Base-by-base conservation (phyloP, 1,140 invertebrate species). In the Pogonognathellus flavescens region DNA sequence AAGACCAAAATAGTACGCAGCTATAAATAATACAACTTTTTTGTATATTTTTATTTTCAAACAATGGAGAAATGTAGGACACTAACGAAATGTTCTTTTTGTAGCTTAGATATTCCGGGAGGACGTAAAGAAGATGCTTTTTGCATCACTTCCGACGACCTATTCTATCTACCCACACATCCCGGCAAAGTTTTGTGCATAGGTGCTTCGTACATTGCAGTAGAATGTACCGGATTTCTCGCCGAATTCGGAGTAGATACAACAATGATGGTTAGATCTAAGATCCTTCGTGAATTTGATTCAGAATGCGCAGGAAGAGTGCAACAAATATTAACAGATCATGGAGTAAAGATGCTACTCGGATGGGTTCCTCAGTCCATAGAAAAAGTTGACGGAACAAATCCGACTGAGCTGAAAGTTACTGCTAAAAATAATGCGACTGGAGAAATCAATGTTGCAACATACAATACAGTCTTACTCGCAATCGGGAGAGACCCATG, bases 221-320 rank as follows among this genome's bases (percentile, higher is more conserved):
- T 95, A 13, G 94, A 95, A 89, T 95, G 94, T 90, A 94, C 94
- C 31, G 94, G 94, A 9, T 94, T 94, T 88, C 89, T 94, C 4
- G 88, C 90, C 31, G 93, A 91, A 1, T 16, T 86, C 0, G 82
- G 81, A n/a, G 41, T 80, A 90, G 94, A 97, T 85, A 94, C 96
- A 0, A 97, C 96, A 8, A 93, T 99, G 49, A 96, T 98, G 94
- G 95, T 97, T 0, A 93, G 98, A 6, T 99, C 98, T 0, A 95
- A 99, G 87, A 93, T 98, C 16, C 92, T 99, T 22, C 93, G 98
- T 89, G 98, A 97, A 25, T 99, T 99, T 91, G 98, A 99, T 92
- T 97, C 97, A 91, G 96, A 99, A 92, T 98, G 99, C 95, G 97
- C 97, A 4, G 92, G 93, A 52, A 92, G 95, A 86, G 93, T 99